Evolutionary conservation across 1,140 invertebrate genomes (phyloP).

Genomic region (Drosophila prosaltans): DNA sequence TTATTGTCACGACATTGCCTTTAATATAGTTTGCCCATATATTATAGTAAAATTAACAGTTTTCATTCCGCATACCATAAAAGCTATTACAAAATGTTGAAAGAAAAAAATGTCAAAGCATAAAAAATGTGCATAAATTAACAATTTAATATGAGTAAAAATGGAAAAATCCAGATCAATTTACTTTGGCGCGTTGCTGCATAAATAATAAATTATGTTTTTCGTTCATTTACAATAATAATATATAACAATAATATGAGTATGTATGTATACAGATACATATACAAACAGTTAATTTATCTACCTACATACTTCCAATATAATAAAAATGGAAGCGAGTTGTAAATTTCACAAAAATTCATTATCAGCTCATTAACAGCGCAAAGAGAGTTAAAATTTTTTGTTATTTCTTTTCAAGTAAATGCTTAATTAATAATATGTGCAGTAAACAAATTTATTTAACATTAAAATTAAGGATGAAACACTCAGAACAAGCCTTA

Average conservation of each 20-base stretch:
- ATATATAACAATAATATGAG: slow-evolving; percentile 16
- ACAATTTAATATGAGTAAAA: slow-evolving; percentile 32
- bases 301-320: slow-evolving; percentile 30
- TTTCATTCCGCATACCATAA: background rate
- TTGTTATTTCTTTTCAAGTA: background rate
- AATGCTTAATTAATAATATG: background rate
- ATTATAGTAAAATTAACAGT: slow-evolving; percentile 26
- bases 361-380: slow-evolving; percentile 77
- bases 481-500: slow-evolving; percentile 39
- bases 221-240: slow-evolving; percentile 55
- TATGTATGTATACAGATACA: background rate
- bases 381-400: background rate
- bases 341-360: slow-evolving; percentile 78
- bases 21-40: slow-evolving; percentile 43
- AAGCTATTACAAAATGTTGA: slow-evolving; percentile 1
- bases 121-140: slow-evolving; percentile 78
- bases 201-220: slow-evolving; percentile 73
- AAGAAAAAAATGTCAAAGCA: slow-evolving; percentile 32
- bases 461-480: slow-evolving; percentile 21
- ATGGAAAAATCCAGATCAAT: slow-evolving; percentile 55
- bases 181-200: slow-evolving; percentile 51
- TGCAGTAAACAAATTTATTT: too few species aligned
- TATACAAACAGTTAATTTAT: slow-evolving; percentile 53
- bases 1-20: background rate
- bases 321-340: slow-evolving; percentile 54